These are phyloP conservation scores for Leucophora obtusa DNA, from an alignment of 2,888 invertebrate species.

Conservation along the genomic window DNA sequence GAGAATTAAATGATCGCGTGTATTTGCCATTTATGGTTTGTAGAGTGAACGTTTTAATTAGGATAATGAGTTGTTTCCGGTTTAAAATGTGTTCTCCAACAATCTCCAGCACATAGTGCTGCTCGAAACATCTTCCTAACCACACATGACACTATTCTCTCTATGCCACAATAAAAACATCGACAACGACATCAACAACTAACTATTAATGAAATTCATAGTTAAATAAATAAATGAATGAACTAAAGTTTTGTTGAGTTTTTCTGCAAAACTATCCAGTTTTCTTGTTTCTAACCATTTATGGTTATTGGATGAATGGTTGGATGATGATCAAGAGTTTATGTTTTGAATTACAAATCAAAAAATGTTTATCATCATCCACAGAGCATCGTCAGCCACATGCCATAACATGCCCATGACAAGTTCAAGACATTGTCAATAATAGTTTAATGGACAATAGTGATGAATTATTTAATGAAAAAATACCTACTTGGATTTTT, in stretches of 20 bases:
- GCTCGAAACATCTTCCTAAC: constrained; percentile 44
- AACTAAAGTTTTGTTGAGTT: constrained; percentile 13
- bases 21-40: constrained; percentile 73
- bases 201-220: constrained; percentile 61
- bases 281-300: constrained; percentile 57
- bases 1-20: constrained; percentile 75
- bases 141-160: constrained; percentile 58
- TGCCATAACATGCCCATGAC: constrained; percentile 62
- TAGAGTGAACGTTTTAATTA: constrained; percentile 77
- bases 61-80: constrained; percentile 78
- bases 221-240: constrained; percentile 55
- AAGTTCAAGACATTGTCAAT: constrained; percentile 64
- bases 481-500: constrained; percentile 1
- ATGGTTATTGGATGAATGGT: constrained; percentile 47
- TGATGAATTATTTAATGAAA: constrained; percentile 64
- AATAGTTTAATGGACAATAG: constrained; percentile 62
- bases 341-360: constrained; percentile 64
- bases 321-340: constrained; percentile 22
- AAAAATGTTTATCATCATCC: constrained; percentile 28
- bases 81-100: constrained; percentile 43
- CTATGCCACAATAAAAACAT: constrained; percentile 18
- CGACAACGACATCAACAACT: background rate
- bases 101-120: constrained; percentile 17
- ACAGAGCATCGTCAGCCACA: constrained; percentile 50
- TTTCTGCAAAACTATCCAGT: constrained; percentile 27